Evolutionary conservation across 2,113 vertebrate species (phyloP), one percentile per base, ranked within the genome.

Genomic region (Archilochus colubris): DNA sequence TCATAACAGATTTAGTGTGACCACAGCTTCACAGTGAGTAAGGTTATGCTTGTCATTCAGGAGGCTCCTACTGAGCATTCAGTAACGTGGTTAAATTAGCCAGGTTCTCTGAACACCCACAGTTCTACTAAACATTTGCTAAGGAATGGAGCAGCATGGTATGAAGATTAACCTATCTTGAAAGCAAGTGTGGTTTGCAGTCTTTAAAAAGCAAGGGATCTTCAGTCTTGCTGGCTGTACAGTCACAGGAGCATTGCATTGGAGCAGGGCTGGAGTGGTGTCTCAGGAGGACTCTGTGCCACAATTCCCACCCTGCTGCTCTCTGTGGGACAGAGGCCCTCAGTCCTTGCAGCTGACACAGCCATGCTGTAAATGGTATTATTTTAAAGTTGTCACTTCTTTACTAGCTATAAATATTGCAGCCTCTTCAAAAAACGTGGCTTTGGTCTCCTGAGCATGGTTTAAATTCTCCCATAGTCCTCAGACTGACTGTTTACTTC

Each of bases 1-100:
- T 95, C 80, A 84, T 97, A 97, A 94, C 97, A 95, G 96, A 93
- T 96, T 98, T 97, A 98, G 97, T 88, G 97, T 95, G 97, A 98
- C 96, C 95, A 91, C 89, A 97, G 93, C 95, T 93, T 97, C 91
- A 36, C 97, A 51, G 58, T 3, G 19, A 61, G 61, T 85, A 67
- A 61, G 64, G 66, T 61, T 84, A 44, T 31, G 84, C 43, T 43
- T 82, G 57, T 83, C 46, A 77, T 82, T 86, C 80, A 44, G 6
- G 55, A 63, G 20, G 20, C 62, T 95, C 70, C 64, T 74, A 43
- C 21, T 66, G 62, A 94, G 79, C 82, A 48, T 74, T 66, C 54
- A 38, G 9, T 30, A 51, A 61, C 67, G 8, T 2, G 6, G 66
- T 57, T 81, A 20, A 64, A 44, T 84, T 67, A 54, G 83, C 53